Evolutionary conservation across 2,113 vertebrate species (phyloP).

Genomic region (Brienomyrus brachyistius): DNA sequence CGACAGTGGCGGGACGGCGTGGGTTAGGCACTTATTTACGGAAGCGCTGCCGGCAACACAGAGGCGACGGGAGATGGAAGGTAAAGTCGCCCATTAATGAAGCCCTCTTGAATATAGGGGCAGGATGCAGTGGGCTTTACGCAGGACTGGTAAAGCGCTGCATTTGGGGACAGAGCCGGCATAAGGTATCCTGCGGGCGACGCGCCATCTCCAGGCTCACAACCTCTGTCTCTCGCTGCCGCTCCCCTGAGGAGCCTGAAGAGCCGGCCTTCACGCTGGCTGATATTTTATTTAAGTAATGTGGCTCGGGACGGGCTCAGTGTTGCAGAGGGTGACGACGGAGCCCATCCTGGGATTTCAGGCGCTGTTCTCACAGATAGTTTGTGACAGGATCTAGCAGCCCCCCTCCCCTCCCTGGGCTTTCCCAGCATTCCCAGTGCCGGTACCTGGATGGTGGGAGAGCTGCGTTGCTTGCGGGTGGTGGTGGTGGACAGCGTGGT

Average conservation of each 20-base stretch:
- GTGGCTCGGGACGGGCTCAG: neutral
- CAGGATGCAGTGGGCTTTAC: neutral
- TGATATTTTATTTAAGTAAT: neutral
- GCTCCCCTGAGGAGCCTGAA: neutral
- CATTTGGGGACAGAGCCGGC: too few species aligned
- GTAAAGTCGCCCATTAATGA: neutral
- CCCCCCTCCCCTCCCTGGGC: neutral
- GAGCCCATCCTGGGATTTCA: neutral
- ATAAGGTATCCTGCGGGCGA: too few species aligned
- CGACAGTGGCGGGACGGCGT: neutral
- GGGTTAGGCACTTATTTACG: neutral
- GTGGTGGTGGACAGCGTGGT: conserved; percentile 94
- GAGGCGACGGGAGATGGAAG: neutral
- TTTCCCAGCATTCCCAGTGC: conserved; percentile 8
- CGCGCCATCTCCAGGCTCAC: neutral
- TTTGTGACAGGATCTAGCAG: neutral
- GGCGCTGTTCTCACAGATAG: neutral
- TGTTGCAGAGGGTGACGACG: too few species aligned
- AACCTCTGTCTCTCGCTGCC: neutral
- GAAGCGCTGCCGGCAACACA: neutral
- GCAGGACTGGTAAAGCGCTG: neutral
- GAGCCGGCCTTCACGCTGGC: neutral
- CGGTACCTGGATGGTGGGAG: conserved; percentile 84
- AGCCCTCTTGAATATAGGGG: neutral
- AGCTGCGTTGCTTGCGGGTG: conserved; percentile 87